phyloP scores from a whole-genome alignment of 2,888 invertebrate species.

The Bibio marci region DNA sequence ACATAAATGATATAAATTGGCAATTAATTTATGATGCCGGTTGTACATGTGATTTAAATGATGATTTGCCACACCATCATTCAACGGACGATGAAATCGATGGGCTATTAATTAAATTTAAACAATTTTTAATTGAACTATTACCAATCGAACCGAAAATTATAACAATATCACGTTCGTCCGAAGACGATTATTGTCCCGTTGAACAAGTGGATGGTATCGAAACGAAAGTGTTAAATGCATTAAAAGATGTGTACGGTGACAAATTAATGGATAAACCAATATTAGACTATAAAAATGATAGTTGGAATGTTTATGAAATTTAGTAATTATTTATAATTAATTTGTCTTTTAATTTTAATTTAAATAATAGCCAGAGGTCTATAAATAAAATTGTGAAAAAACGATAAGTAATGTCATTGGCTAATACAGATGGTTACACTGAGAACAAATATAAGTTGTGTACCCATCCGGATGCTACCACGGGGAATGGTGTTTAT shows the following conservation, averaged over 20 bases:
- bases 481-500: too few species aligned
- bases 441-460: too few species aligned
- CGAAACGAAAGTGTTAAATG: constrained; percentile 45
- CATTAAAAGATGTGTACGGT: constrained; percentile 30
- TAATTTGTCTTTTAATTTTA: not conserved
- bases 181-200: constrained; percentile 81
- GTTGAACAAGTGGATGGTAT: constrained; percentile 64
- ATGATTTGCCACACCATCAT: constrained; percentile 68
- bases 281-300: constrained; percentile 24
- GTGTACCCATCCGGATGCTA: too few species aligned
- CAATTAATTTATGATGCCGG: constrained; percentile 69
- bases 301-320: constrained; percentile 17
- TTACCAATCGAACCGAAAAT: constrained; percentile 47
- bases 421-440: too few species aligned
- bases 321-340: not conserved
- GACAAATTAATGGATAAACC: constrained; percentile 21
- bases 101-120: constrained; percentile 38
- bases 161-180: constrained; percentile 69
- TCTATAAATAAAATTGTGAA: too few species aligned
- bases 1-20: constrained; percentile 56
- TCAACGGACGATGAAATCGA: constrained; percentile 50
- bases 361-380: too few species aligned
- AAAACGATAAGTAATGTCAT: too few species aligned
- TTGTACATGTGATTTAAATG: constrained; percentile 64
- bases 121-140: constrained; percentile 34